phyloP scores from a whole-genome alignment of 2,113 vertebrate genomes.

The Miniopterus natalensis region DNA sequence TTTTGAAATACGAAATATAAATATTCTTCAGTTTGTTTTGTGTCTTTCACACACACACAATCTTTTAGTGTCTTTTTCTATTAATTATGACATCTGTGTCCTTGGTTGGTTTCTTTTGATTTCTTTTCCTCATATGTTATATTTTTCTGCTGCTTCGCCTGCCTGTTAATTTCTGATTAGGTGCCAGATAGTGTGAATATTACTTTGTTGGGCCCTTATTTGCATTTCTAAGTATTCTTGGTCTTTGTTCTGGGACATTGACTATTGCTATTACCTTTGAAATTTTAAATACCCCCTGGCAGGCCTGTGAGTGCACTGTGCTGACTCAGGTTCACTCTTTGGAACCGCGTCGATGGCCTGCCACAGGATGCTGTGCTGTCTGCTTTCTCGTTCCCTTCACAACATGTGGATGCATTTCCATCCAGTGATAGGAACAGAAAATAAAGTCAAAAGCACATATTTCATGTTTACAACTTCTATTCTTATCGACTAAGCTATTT shows the following conservation, averaged over 20 bases:
- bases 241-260: neutral
- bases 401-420: neutral
- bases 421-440: neutral
- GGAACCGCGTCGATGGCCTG: neutral
- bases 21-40: neutral
- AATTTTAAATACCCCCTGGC: neutral
- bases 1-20: neutral
- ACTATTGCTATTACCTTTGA: neutral
- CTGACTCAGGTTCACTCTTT: neutral
- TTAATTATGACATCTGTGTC: neutral
- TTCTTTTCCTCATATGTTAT: neutral
- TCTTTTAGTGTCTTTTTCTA: neutral
- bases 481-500: neutral
- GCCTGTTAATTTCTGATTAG: neutral
- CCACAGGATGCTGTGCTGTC: neutral
- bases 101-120: neutral
- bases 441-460: neutral
- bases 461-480: neutral
- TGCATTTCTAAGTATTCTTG: slow-evolving; percentile 1
- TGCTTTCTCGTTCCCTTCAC: neutral
- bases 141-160: neutral
- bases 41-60: no score
- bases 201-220: neutral
- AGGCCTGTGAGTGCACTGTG: neutral
- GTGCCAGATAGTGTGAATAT: neutral